These are phyloP conservation scores for Callionymus lyra DNA, from an alignment of 2,113 vertebrate species.

Conservation along the genomic window DNA sequence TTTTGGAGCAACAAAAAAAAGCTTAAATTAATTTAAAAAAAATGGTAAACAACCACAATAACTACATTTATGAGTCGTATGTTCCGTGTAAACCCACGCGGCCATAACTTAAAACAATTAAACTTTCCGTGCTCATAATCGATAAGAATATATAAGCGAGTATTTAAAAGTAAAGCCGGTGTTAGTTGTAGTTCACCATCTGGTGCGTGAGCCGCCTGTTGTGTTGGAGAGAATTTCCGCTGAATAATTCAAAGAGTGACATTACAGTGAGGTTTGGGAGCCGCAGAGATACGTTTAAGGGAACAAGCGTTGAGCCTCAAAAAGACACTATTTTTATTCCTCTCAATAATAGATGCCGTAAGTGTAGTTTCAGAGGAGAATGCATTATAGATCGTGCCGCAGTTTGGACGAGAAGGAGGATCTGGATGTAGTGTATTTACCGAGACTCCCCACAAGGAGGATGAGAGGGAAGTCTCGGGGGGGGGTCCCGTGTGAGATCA, in stretches of 20 bases:
- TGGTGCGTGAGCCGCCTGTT: neutral
- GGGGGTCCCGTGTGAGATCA: slow-evolving; percentile 35
- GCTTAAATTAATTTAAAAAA: too few species aligned
- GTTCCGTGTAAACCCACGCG: too few species aligned
- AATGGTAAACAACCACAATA: too few species aligned
- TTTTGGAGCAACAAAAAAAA: too few species aligned
- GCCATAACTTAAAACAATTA: too few species aligned
- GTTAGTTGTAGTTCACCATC: too few species aligned
- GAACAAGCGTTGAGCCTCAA: slow-evolving; percentile 6
- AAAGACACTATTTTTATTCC: slow-evolving; percentile 23
- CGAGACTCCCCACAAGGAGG: slow-evolving; percentile 36
- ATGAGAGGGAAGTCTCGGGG: slow-evolving; percentile 39
- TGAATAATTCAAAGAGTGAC: slow-evolving; percentile 52
- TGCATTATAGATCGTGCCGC: slow-evolving; percentile 51
- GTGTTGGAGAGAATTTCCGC: slow-evolving; percentile 4
- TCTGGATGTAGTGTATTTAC: slow-evolving; percentile 51
- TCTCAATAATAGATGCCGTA: slow-evolving; percentile 50
- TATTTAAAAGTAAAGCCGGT: too few species aligned
- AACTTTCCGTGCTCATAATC: too few species aligned
- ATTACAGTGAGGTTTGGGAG: slow-evolving; percentile 23
- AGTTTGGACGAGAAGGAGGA: slow-evolving; percentile 38
- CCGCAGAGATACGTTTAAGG: slow-evolving; percentile 9
- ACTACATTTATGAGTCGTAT: too few species aligned
- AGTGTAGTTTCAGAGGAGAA: slow-evolving; percentile 38
- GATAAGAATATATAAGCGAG: too few species aligned